These are phyloP conservation scores for Allobates femoralis DNA, from an alignment of 2,797 vertebrate species.

Conservation along the genomic window DNA sequence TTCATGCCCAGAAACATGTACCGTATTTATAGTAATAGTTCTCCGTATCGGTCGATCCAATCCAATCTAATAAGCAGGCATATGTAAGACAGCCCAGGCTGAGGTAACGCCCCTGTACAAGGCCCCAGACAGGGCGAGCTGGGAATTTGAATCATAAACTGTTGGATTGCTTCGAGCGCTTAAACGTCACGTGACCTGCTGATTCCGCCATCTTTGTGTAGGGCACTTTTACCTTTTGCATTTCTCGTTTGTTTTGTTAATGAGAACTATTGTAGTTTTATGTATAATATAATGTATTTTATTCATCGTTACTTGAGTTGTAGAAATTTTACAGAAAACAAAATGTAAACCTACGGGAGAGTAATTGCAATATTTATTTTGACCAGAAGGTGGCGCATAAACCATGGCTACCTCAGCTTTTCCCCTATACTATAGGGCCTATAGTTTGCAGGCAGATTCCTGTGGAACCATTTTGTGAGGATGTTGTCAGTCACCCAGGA, in stretches of 20 bases:
- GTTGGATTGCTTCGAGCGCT: not conserved
- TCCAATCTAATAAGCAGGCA: constrained; percentile 2
- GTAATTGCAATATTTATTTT: not conserved
- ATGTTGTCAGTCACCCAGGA: too few relatives aligned
- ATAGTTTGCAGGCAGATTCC: too few relatives aligned
- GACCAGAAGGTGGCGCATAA: not conserved
- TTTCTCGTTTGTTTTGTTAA: not conserved
- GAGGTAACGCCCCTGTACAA: not conserved
- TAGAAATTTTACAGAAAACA: not conserved
- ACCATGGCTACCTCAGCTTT: not conserved
- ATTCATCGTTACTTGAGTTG: too few relatives aligned
- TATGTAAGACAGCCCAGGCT: not conserved
- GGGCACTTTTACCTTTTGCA: not conserved
- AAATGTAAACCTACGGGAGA: not conserved
- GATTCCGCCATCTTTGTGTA: constrained; percentile 5
- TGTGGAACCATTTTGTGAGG: too few relatives aligned
- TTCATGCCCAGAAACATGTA: not conserved
- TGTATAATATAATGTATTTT: not conserved
- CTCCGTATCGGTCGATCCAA: not conserved
- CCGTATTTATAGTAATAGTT: not conserved
- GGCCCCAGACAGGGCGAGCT: not conserved
- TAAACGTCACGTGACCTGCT: not conserved
- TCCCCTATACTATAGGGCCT: not conserved
- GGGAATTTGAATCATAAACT: constrained; percentile 34
- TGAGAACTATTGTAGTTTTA: too few relatives aligned